Conservation (phyloP, 2,113 vertebrate species). For the Microtus pennsylvanicus region DNA sequence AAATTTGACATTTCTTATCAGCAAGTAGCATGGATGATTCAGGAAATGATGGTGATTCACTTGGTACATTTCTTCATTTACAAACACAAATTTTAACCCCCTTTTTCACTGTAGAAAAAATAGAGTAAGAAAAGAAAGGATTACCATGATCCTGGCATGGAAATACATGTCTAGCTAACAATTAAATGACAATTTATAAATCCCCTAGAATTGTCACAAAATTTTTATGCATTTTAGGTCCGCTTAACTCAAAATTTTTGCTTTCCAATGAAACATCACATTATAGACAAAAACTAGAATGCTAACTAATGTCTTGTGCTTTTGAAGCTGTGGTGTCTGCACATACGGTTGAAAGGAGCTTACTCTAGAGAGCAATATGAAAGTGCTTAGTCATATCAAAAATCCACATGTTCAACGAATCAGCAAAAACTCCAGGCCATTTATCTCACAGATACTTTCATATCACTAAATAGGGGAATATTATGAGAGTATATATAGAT, state of each 20-base stretch:
- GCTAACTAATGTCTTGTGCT: neutral
- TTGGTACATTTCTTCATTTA: constrained; percentile 57
- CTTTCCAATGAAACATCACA: constrained; percentile 19
- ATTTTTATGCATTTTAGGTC: constrained; percentile 16
- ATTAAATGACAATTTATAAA: neutral
- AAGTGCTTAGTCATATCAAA: constrained; percentile 26
- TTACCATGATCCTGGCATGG: neutral
- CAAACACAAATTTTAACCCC: neutral
- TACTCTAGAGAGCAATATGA: neutral
- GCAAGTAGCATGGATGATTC: constrained; percentile 20
- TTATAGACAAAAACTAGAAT: constrained; percentile 30
- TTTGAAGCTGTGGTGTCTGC: neutral
- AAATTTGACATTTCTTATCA: constrained; percentile 57
- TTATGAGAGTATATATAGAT: neutral
- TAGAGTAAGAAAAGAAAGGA: neutral
- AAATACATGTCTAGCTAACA: neutral
- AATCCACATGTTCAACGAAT: neutral
- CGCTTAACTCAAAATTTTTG: constrained; percentile 7
- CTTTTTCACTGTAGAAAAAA: constrained; percentile 40
- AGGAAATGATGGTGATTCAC: constrained; percentile 13
- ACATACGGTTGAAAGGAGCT: neutral
- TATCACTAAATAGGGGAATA: neutral
- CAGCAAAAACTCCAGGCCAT: neutral
- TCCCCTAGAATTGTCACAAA: neutral
- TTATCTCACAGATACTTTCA: constrained; percentile 25